phyloP scores from a whole-genome alignment of 2,888 invertebrate genomes.

The Lithodes maja region DNA sequence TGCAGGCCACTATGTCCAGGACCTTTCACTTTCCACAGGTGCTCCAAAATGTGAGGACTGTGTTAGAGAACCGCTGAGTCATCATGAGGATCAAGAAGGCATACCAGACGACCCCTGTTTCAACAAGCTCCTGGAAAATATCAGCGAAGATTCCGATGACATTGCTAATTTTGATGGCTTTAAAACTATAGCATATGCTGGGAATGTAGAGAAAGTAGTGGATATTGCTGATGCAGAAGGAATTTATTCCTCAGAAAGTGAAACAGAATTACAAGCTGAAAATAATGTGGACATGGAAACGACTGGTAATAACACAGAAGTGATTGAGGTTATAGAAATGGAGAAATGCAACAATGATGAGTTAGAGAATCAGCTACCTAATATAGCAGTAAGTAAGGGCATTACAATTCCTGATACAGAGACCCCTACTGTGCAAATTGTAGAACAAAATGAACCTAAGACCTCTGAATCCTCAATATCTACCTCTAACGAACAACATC shows the following conservation, averaged over 20 bases:
- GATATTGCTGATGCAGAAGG: not conserved
- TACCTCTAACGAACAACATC: not conserved
- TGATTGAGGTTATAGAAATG: too few species aligned
- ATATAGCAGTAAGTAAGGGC: too few species aligned
- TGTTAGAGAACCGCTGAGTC: not conserved
- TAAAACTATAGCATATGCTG: not conserved
- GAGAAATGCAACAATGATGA: too few species aligned
- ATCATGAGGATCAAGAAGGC: not conserved
- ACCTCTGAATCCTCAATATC: not conserved
- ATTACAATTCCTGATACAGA: too few species aligned
- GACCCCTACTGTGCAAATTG: too few species aligned
- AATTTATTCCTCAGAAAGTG: not conserved
- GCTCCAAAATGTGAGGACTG: not conserved
- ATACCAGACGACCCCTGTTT: slow-evolving; percentile 41
- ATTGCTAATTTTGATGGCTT: slow-evolving; percentile 2
- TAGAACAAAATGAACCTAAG: too few species aligned
- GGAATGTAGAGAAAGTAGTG: not conserved
- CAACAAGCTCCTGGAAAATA: slow-evolving; percentile 48
- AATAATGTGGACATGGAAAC: not conserved
- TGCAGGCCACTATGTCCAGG: too few species aligned
- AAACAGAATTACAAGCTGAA: not conserved
- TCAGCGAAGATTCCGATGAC: slow-evolving; percentile 36
- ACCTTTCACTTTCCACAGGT: not conserved
- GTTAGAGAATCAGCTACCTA: too few species aligned
- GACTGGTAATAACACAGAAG: too few species aligned